Conservation (phyloP, 1,140 invertebrate genomes). For the Nasonia giraulti region DNA sequence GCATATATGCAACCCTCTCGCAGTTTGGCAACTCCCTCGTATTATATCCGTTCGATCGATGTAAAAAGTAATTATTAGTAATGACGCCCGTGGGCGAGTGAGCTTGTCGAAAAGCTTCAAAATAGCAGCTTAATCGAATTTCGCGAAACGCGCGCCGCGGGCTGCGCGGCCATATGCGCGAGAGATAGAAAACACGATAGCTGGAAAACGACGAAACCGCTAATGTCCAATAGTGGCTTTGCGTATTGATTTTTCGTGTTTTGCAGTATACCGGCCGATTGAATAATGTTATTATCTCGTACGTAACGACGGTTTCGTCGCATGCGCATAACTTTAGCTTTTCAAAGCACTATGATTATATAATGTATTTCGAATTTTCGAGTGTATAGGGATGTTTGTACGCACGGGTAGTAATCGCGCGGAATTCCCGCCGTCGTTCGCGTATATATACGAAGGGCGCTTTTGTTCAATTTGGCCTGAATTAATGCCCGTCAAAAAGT, state of each 20-base stretch:
- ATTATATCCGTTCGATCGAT: background rate
- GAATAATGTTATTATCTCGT: conserved; percentile 39
- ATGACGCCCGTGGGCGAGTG: background rate
- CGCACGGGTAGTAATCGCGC: background rate
- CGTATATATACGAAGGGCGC: background rate
- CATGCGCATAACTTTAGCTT: conserved; percentile 11
- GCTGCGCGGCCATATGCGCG: background rate
- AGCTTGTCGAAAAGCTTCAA: conserved; percentile 6
- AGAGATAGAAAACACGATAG: background rate
- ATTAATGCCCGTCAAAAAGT: conserved; percentile 18
- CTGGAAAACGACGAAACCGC: conserved; percentile 30
- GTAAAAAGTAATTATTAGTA: conserved; percentile 7
- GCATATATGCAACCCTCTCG: background rate
- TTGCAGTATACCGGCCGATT: background rate
- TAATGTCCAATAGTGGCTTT: conserved; percentile 23
- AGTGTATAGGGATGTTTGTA: no score
- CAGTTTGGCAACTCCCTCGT: background rate
- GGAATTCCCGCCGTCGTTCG: conserved; percentile 9
- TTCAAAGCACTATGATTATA: conserved; percentile 39
- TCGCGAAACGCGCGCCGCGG: background rate
- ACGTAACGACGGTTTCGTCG: background rate
- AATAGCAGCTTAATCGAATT: conserved; percentile 16
- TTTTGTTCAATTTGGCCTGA: background rate
- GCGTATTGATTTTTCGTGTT: conserved; percentile 39
- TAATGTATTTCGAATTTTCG: conserved; percentile 18